Conservation (phyloP, 2,113 vertebrate species). For the Calyptomena viridis region DNA sequence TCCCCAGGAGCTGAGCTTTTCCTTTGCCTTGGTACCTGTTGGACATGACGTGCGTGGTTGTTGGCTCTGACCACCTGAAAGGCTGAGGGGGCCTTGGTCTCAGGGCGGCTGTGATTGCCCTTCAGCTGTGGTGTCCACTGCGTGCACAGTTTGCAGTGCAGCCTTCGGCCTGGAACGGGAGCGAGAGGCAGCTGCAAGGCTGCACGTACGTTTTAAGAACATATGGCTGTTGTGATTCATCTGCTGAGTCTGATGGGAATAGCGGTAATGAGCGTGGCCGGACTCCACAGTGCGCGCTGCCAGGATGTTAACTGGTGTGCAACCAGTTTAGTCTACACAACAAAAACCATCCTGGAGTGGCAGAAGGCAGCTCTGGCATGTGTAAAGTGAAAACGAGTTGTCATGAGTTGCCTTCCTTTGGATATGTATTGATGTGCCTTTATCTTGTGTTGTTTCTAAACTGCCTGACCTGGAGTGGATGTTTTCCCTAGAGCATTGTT, state of each 20-base stretch:
- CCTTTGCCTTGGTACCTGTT: not conserved
- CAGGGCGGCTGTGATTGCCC: rapidly evolving
- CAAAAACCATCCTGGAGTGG: not conserved
- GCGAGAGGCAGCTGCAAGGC: not conserved
- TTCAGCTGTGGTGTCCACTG: not conserved
- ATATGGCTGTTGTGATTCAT: not conserved
- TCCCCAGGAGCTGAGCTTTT: not conserved
- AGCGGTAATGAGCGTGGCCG: rapidly evolving
- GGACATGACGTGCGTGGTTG: rapidly evolving
- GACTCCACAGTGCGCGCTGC: rapidly evolving
- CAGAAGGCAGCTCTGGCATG: not conserved
- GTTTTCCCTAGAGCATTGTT: not conserved
- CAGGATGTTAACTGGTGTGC: not conserved
- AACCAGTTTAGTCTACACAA: rapidly evolving
- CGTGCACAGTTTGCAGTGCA: rapidly evolving
- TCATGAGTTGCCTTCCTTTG: not conserved
- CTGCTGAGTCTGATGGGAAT: not conserved
- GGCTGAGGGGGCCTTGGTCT: rapidly evolving
- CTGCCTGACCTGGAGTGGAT: rapidly evolving
- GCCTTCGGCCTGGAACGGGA: not conserved
- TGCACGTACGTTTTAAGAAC: not conserved
- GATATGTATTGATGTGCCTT: not conserved
- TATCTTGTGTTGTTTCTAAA: not conserved
- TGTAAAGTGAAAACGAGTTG: not conserved
- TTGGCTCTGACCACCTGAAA: too few species aligned